Conservation (phyloP, 2,797 vertebrate genomes). For the Scyliorhinus canicula region DNA sequence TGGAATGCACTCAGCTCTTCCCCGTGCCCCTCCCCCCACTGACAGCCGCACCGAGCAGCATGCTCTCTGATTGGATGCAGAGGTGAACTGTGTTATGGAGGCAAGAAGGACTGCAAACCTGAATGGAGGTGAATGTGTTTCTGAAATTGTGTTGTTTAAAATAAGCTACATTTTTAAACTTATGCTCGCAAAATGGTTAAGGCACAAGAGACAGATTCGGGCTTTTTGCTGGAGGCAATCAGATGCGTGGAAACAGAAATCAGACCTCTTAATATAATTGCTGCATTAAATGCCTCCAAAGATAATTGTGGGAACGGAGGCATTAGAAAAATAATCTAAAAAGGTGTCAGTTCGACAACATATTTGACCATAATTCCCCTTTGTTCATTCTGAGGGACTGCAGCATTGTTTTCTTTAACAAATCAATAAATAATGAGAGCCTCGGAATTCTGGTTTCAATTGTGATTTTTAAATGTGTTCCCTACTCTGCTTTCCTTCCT, state of each 20-base stretch:
- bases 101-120: neutral
- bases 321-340: neutral
- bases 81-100: neutral
- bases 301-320: neutral
- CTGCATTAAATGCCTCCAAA: neutral
- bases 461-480: neutral
- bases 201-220: neutral
- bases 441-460: neutral
- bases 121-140: neutral
- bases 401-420: neutral
- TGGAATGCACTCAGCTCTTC: neutral
- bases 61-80: neutral
- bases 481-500: neutral
- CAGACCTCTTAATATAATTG: slow-evolving; percentile 1
- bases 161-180: neutral
- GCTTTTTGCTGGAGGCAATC: neutral
- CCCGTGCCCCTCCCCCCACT: neutral
- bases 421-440: neutral
- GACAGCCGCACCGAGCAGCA: neutral
- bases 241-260: neutral
- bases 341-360: neutral
- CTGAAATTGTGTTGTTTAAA: neutral
- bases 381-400: neutral
- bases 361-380: neutral
- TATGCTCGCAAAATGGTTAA: neutral